Evolutionary conservation across 1,140 invertebrate species (phyloP), one percentile per base, ranked within the genome.

Genomic region (Drosophila tristis): DNA sequence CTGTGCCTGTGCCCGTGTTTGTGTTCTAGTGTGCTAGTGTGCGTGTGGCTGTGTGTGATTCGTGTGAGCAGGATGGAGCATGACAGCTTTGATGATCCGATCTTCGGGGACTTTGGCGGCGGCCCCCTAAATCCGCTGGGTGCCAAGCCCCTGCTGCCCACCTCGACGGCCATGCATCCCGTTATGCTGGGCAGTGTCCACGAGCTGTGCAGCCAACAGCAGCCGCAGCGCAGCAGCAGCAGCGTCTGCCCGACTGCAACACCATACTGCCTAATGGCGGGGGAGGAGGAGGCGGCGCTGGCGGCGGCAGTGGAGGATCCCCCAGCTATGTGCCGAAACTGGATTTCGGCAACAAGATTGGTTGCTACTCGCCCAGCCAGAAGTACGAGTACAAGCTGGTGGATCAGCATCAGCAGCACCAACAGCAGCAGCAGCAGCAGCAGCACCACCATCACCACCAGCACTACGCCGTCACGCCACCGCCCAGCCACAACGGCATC

Each of bases 51-150:
- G 13, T 25, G 42, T 70, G 47, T 43, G 39, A 13, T 31, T 39
- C 29, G 23, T 29, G n/a, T 29, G 11, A 15, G 45, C 39, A 35
- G 51, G 48, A 96, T 96, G 95, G 96, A 96, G 90, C 95, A 95
- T 80, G 94, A 94, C 49, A 93, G 94, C 29, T 96, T 96, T 92
- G 96, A 96, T 81, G 96, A 96, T 89, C 94, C 95, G 74, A 95
- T 95, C 78, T 96, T 96, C 87, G 93, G 93, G 63, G 95, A 97
- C 84, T 96, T 96, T 90, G 74, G 82, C 43, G 84, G 87, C 45
- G 81, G 84, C 16, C 84, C 89, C 3, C 49, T 92, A 9, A 90
- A 92, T 74, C 89, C 92, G 2, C 58, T 92, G 50, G 90, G 91
- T 16, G 92, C 90, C 62, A 92, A 92, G 29, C 79, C 85, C 47